Conservation (phyloP, 2,888 invertebrate species). For the Ormyrus nitidulus region DNA sequence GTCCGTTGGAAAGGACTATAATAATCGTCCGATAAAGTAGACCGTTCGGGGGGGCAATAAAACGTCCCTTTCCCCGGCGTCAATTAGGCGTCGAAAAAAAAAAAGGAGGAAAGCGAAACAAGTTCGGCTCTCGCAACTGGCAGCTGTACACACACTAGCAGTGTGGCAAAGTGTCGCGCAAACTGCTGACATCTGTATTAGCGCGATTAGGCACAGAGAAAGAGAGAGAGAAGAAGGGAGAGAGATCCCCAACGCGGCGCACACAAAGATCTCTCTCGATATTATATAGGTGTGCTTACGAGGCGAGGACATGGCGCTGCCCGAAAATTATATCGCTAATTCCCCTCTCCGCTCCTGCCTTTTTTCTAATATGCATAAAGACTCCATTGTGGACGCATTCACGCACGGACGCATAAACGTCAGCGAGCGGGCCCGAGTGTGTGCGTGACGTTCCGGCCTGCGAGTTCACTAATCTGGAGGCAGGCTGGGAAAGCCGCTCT, state of each 20-base stretch:
- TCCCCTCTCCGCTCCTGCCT: neutral
- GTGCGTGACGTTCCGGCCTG: conserved; percentile 60
- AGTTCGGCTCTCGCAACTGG: conserved; percentile 6
- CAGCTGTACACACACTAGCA: neutral
- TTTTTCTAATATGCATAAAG: conserved; percentile 12
- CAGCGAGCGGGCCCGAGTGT: neutral
- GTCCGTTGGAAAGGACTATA: neutral
- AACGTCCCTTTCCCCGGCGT: conserved; percentile 15
- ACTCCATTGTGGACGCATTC: conserved; percentile 6
- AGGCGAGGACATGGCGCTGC: neutral
- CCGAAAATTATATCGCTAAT: conserved; percentile 38
- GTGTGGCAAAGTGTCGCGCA: conserved; percentile 24
- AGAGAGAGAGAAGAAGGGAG: conserved; percentile 7
- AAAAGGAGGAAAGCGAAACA: conserved; percentile 10
- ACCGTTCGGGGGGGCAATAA: conserved; percentile 13
- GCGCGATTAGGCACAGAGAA: conserved; percentile 67
- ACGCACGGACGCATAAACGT: conserved; percentile 6
- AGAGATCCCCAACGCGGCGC: neutral
- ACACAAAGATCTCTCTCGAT: conserved; percentile 29
- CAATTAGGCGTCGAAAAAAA: conserved; percentile 7
- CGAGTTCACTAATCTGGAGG: conserved; percentile 72
- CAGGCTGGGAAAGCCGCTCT: conserved; percentile 16
- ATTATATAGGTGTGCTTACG: conserved; percentile 15
- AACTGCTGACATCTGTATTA: conserved; percentile 74
- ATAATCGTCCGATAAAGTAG: conserved; percentile 37